phyloP scores from a whole-genome alignment of 1,140 invertebrate genomes.

The Diprion similis region DNA sequence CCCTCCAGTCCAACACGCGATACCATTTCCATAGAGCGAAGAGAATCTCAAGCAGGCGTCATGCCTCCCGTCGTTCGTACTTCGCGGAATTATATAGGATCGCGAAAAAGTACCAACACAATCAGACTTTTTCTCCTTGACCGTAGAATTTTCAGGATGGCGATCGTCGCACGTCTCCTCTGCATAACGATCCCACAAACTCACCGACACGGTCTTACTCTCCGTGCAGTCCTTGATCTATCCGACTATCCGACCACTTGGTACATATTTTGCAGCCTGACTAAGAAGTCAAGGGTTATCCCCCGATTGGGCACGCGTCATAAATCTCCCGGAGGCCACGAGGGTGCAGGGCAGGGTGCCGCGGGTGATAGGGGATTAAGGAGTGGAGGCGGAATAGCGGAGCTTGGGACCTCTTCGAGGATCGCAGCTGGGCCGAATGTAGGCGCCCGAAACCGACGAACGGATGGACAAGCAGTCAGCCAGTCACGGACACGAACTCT shows the following conservation, averaged over 20 bases:
- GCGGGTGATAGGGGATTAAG: constrained; percentile 40
- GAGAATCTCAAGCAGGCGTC: constrained; percentile 27
- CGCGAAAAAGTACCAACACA: too few species aligned
- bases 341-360: constrained; percentile 36
- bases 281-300: constrained; percentile 54
- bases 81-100: too few species aligned
- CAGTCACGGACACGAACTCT: constrained; percentile 27
- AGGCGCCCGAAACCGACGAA: background rate
- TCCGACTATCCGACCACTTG: background rate
- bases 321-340: constrained; percentile 46
- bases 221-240: background rate
- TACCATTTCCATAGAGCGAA: constrained; percentile 31
- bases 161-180: too few species aligned
- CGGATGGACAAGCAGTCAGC: constrained; percentile 14
- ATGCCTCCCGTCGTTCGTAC: background rate
- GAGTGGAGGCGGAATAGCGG: constrained; percentile 32
- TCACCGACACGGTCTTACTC: too few species aligned
- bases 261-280: constrained; percentile 29
- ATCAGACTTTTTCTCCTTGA: too few species aligned
- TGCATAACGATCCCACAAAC: too few species aligned
- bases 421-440: constrained; percentile 26
- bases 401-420: constrained; percentile 32
- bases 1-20: constrained; percentile 12
- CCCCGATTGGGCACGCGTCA: constrained; percentile 50
- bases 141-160: too few species aligned